A percentile compares a stretch with the other conserved stretches of the same genome.
Evolutionary conservation across 2,113 vertebrate genomes (phyloP).

Genomic region (Phylloscopus whistleri): DNA sequence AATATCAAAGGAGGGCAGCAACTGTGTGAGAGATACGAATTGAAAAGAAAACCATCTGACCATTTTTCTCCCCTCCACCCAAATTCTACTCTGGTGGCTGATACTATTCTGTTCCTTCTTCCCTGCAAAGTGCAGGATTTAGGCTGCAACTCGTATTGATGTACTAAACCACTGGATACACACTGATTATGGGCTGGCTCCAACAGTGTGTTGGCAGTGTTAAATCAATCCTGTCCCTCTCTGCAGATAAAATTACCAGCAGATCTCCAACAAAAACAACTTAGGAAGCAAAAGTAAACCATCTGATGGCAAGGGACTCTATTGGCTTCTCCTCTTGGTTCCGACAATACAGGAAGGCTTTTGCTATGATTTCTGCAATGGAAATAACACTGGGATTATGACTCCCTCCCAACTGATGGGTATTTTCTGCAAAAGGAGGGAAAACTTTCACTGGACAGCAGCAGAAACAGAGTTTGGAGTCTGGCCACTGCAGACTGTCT

Average conservation of each 20-base stretch:
- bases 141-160: background rate
- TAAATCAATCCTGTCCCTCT: background rate
- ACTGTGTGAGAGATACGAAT: conserved; percentile 78
- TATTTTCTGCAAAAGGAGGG: background rate
- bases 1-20: conserved; percentile 95
- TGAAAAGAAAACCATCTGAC: conserved; percentile 53
- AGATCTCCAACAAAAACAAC: background rate
- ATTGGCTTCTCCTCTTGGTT: background rate
- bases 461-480: background rate
- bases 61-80: background rate
- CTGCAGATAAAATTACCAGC: background rate
- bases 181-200: background rate
- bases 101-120: background rate
- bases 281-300: background rate
- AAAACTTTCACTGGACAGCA: background rate
- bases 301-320: background rate
- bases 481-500: background rate
- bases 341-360: background rate
- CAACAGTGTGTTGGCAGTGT: background rate
- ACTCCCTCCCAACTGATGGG: background rate
- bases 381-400: background rate
- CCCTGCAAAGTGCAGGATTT: background rate
- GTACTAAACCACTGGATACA: background rate
- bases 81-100: background rate
- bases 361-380: background rate